These are phyloP conservation scores for Crotalus helleri DNA, from an alignment of 2,113 vertebrate genomes.

Conservation along the genomic window DNA sequence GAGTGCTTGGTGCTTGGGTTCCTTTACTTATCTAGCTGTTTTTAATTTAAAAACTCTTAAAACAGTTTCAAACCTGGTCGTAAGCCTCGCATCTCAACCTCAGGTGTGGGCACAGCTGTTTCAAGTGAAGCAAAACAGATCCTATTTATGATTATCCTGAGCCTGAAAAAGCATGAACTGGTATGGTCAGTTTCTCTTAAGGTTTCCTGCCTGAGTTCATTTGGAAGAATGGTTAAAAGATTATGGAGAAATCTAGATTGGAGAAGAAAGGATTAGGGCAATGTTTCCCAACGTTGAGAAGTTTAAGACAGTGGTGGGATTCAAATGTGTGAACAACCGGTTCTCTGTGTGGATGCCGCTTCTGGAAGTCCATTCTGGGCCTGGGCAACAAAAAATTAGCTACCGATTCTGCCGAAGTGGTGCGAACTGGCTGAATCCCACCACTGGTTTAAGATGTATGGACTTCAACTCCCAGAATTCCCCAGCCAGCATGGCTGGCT, in stretches of 20 bases:
- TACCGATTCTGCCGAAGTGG: no score
- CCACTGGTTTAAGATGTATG: not conserved
- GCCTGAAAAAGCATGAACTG: not conserved
- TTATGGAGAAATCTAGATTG: not conserved
- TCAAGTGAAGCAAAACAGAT: not conserved
- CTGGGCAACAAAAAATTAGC: no score
- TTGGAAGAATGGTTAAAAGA: not conserved
- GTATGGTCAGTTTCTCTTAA: not conserved
- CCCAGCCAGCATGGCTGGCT: not conserved
- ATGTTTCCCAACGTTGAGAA: not conserved
- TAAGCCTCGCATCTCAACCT: not conserved
- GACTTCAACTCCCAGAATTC: not conserved
- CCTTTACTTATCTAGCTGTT: not conserved
- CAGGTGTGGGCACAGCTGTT: not conserved
- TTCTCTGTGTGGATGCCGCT: no score
- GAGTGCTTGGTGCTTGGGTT: not conserved
- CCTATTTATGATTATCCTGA: not conserved
- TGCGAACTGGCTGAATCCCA: no score
- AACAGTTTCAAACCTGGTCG: not conserved
- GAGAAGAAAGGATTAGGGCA: not conserved
- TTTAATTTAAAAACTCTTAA: not conserved
- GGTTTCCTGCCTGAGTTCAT: not conserved
- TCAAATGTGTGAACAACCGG: no score
- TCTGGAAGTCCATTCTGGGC: no score
- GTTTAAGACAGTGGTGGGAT: not conserved